A percentile compares a stretch with the other conserved stretches of the same genome.
phyloP scores from a whole-genome alignment of 2,113 vertebrate species.

The Hyperopisus bebe region DNA sequence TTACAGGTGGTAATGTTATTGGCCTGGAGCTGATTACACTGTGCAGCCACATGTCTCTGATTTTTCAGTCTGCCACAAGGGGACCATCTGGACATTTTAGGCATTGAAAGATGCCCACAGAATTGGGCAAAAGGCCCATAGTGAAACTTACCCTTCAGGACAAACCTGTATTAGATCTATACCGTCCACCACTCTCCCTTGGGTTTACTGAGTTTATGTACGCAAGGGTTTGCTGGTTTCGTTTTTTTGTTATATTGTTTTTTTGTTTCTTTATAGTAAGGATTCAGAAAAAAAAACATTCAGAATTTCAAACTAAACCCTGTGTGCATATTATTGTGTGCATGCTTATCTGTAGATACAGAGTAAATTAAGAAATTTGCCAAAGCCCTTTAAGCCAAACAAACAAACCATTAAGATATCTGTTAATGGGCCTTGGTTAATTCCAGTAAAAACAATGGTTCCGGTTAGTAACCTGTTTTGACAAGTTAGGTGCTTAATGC shows the following conservation, averaged over 20 bases:
- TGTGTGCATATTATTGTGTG: not conserved
- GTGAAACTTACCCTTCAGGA: not conserved
- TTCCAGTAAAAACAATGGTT: not conserved
- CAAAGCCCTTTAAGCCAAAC: not conserved
- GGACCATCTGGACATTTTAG: constrained; percentile 7
- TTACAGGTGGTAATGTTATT: not conserved
- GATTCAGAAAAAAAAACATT: not conserved
- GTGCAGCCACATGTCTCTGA: not conserved
- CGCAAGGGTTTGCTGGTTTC: not conserved
- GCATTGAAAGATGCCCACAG: not conserved
- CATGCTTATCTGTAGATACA: not conserved
- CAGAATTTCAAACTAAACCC: not conserved
- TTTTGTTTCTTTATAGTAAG: not conserved
- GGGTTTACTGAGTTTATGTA: not conserved
- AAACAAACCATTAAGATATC: not conserved
- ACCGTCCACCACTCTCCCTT: not conserved
- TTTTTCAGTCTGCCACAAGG: not conserved
- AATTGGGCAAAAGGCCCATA: not conserved
- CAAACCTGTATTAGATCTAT: not conserved
- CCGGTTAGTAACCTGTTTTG: not conserved
- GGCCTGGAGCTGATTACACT: not conserved
- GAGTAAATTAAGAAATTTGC: not conserved
- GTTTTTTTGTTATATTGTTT: not conserved
- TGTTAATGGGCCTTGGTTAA: not conserved
- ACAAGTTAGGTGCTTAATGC: not conserved